phyloP scores from a whole-genome alignment of 2,888 invertebrate species.

The Cryptophagus acutangulus region DNA sequence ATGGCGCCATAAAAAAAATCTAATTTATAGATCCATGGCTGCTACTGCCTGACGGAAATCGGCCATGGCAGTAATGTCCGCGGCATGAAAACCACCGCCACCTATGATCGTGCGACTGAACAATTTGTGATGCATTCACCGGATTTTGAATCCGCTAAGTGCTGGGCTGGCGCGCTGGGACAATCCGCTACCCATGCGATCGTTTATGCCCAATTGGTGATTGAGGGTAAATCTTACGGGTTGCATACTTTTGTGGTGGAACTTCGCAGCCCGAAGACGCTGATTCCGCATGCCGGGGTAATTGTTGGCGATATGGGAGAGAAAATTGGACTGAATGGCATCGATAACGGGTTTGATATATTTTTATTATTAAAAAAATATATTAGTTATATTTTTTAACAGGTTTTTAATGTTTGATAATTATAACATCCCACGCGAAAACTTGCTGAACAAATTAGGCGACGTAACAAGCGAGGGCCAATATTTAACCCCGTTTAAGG shows the following conservation, averaged over 20 bases:
- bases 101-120: conserved; percentile 66
- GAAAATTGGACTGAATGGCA: conserved; percentile 84
- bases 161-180: conserved; percentile 81
- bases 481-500: conserved; percentile 74
- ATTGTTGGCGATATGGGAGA: conserved; percentile 89
- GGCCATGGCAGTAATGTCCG: conserved; percentile 88
- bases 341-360: conserved; percentile 82
- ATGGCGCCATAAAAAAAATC: too few relatives aligned
- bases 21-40: conserved; percentile 54
- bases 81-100: conserved; percentile 81
- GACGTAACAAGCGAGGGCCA: conserved; percentile 81
- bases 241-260: conserved; percentile 87
- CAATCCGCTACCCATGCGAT: conserved; percentile 81
- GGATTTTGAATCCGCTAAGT: conserved; percentile 72
- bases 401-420: conserved; percentile 74
- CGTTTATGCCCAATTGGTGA: conserved; percentile 81
- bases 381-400: conserved; percentile 12
- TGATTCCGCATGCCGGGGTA: conserved; percentile 71
- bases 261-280: conserved; percentile 68
- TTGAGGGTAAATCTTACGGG: conserved; percentile 75
- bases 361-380: conserved; percentile 1
- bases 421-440: conserved; percentile 73
- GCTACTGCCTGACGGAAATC: conserved; percentile 85
- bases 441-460: conserved; percentile 77
- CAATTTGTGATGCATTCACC: conserved; percentile 72